Evolutionary conservation across 2,797 vertebrate genomes (phyloP), one percentile per base, ranked within the genome.

Genomic region (Chaetophractus vellerosus): DNA sequence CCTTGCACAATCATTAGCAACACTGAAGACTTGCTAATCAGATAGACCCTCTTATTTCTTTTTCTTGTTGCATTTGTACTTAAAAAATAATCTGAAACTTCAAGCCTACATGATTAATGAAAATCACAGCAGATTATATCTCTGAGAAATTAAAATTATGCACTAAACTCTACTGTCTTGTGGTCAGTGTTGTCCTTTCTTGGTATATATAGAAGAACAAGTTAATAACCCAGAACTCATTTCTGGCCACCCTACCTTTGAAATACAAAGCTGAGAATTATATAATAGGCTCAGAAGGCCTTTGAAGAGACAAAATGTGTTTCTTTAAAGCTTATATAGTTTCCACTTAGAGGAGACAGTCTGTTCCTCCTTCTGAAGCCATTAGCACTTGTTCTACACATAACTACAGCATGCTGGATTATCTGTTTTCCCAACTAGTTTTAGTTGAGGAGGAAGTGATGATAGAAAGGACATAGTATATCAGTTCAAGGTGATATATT

Each of bases 391-490:
- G 63, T 38, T 52, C 31, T 55, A 26, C 24, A 63, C 4, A 64
- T 1, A 48, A 4, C 74, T 52, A 69, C 26, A 5, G 3, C 10
- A 26, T 31, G n/a, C 48, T 84, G 26, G 61, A 75, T 87, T 92
- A 91, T 45, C 84, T 78, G n/a, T 36, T 41, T 79, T 87, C 41
- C 38, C 28, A 84, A 69, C 31, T 18, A 31, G n/a, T 41, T 31
- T 61, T 78, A 33, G 41, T 26, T 48, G 61, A 96, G 55, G 33
- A 93, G 50, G 9, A 59, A 69, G 19, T 85, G 88, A 92, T 85
- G 88, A 92, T 84, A 88, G 74, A 92, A 90, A 92, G 59, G 78
- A 85, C 41, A 90, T 11, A 72, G 50, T 84, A 21, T 45, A 84
- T 88, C 81, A 48, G 48, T n/a, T 84, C 45, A 38, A 45, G 26